These are phyloP conservation scores for Cataglyphis cursor DNA, from an alignment of 2,888 invertebrate species.

Conservation along the genomic window DNA sequence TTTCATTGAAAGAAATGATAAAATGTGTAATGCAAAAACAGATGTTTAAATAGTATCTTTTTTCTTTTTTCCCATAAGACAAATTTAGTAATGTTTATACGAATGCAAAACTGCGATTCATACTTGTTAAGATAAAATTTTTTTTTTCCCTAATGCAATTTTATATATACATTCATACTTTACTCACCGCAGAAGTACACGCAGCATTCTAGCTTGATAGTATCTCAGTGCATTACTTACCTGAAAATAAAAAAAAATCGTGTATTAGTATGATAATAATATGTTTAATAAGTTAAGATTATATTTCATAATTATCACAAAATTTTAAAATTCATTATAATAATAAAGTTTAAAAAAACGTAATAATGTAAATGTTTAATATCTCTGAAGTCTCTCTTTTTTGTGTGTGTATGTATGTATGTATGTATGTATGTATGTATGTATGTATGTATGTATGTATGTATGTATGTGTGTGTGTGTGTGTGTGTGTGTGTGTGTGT, in stretches of 20 bases:
- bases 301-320: neutral
- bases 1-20: neutral
- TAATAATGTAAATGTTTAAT: conserved; percentile 2
- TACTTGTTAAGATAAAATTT: conserved; percentile 1
- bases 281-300: neutral
- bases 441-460: too few species aligned
- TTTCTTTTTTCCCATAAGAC: neutral
- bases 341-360: neutral
- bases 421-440: too few species aligned
- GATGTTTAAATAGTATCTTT: neutral
- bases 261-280: conserved; percentile 22
- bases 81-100: neutral
- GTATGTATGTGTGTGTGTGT: neutral
- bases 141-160: neutral
- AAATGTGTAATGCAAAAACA: neutral
- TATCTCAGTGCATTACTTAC: conserved; percentile 30
- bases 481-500: too few species aligned
- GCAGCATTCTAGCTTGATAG: neutral
- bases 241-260: conserved; percentile 27
- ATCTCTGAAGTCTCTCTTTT: neutral
- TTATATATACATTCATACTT: neutral
- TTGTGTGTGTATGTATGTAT: too few species aligned
- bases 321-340: neutral
- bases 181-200: conserved; percentile 26
- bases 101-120: neutral